These are phyloP conservation scores for Cydia pomonella DNA, from an alignment of 1,140 invertebrate species.

Conservation along the genomic window DNA sequence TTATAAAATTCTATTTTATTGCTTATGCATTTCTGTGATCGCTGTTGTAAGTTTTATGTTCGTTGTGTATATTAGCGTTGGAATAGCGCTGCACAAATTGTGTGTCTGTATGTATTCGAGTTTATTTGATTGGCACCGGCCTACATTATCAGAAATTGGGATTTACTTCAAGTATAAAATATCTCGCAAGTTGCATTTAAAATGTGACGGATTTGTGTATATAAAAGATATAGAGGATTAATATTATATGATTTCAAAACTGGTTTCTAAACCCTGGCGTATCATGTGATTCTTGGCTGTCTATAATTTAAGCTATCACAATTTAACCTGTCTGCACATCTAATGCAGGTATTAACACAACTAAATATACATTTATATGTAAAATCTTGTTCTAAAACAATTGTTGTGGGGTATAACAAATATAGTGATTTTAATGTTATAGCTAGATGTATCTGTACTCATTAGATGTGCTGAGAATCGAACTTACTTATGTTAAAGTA, in stretches of 20 bases:
- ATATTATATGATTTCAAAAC: neutral
- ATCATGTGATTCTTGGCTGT: constrained; percentile 26
- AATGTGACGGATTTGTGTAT: constrained; percentile 31
- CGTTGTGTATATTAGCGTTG: constrained; percentile 37
- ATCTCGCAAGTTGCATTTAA: constrained; percentile 27
- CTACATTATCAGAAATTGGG: constrained; percentile 5
- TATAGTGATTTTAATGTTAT: neutral
- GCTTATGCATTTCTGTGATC: constrained; percentile 75
- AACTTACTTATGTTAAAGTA: constrained; percentile 50
- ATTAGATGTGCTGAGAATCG: constrained; percentile 51
- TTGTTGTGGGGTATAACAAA: neutral
- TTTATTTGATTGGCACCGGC: constrained; percentile 25
- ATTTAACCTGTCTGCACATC: constrained; percentile 11
- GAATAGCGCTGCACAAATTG: constrained; percentile 57
- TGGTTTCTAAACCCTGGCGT: neutral
- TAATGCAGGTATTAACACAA: neutral
- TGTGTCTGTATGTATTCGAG: constrained; percentile 14
- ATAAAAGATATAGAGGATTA: constrained; percentile 18
- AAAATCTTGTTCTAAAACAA: neutral
- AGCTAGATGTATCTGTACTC: neutral
- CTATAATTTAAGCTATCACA: constrained; percentile 26
- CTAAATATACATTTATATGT: neutral
- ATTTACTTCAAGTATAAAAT: constrained; percentile 19
- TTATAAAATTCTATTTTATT: constrained; percentile 64
- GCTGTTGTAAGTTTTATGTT: constrained; percentile 57